Evolutionary conservation across 2,113 vertebrate species (phyloP).

Genomic region (Acanthisitta chloris): DNA sequence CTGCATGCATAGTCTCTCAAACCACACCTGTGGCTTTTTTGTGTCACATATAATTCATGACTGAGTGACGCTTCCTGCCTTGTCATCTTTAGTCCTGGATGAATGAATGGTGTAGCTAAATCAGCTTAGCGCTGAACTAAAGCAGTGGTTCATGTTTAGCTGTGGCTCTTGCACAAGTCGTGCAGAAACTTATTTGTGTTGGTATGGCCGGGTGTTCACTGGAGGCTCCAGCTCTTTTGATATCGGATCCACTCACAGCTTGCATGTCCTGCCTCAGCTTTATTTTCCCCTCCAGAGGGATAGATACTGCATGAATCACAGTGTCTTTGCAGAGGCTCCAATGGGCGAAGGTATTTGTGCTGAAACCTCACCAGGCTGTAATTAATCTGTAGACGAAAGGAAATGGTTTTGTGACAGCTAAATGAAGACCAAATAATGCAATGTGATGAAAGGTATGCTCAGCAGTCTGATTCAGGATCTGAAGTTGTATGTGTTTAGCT

Average conservation of each 20-base stretch:
- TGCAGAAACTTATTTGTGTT: constrained; percentile 53
- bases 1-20: constrained; percentile 17
- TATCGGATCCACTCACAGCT: constrained; percentile 47
- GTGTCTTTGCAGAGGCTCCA: constrained; percentile 45
- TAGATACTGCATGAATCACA: constrained; percentile 60
- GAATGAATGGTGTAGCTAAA: constrained; percentile 43
- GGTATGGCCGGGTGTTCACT: constrained; percentile 17
- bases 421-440: constrained; percentile 59
- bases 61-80: constrained; percentile 56
- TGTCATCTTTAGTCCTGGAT: constrained; percentile 40
- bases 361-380: constrained; percentile 55
- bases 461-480: background rate
- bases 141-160: background rate
- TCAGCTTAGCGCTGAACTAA: background rate
- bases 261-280: constrained; percentile 19
- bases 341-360: constrained; percentile 12
- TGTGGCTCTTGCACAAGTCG: background rate
- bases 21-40: constrained; percentile 55
- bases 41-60: constrained; percentile 56
- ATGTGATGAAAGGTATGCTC: constrained; percentile 55
- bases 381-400: constrained; percentile 63
- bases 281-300: constrained; percentile 47
- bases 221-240: constrained; percentile 57
- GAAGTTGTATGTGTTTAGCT: constrained; percentile 3
- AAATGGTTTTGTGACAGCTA: constrained; percentile 67